phyloP scores from a whole-genome alignment of 2,797 vertebrate genomes.

The Typhlichthys eigenmanni region DNA sequence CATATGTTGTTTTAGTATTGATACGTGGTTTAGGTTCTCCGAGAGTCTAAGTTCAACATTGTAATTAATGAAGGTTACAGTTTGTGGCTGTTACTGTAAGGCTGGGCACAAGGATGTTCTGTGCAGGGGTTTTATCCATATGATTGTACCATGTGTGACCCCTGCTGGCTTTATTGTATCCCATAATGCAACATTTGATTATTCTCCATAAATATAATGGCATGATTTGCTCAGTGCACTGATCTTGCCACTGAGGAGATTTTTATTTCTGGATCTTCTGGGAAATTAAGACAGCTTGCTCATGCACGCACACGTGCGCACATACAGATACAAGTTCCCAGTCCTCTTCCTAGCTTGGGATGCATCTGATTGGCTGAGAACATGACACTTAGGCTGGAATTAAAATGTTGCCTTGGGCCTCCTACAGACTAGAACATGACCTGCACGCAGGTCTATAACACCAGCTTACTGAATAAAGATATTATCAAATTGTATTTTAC shows the following conservation, averaged over 20 bases:
- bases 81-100: slow-evolving; percentile 3
- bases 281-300: slow-evolving; percentile 68
- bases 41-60: too few relatives aligned
- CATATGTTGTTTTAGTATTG: too few relatives aligned
- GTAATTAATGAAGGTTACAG: background rate
- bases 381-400: too few relatives aligned
- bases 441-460: too few relatives aligned
- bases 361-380: too few relatives aligned
- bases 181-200: slow-evolving; percentile 67
- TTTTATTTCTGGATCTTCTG: slow-evolving; percentile 66
- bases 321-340: slow-evolving; percentile 1
- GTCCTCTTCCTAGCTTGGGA: too few relatives aligned
- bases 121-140: slow-evolving; percentile 26
- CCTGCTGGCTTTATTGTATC: slow-evolving; percentile 49
- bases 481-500: too few relatives aligned
- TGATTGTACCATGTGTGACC: slow-evolving; percentile 41
- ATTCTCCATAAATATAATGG: slow-evolving; percentile 69
- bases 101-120: slow-evolving; percentile 31
- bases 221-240: slow-evolving; percentile 66
- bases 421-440: too few relatives aligned
- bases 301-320: slow-evolving; percentile 19
- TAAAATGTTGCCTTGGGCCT: too few relatives aligned
- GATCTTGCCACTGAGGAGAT: slow-evolving; percentile 57
- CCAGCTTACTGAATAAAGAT: too few relatives aligned
- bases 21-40: too few relatives aligned